Base-by-base conservation (phyloP, 2,888 invertebrate species). In the Campaea margaritaria region DNA sequence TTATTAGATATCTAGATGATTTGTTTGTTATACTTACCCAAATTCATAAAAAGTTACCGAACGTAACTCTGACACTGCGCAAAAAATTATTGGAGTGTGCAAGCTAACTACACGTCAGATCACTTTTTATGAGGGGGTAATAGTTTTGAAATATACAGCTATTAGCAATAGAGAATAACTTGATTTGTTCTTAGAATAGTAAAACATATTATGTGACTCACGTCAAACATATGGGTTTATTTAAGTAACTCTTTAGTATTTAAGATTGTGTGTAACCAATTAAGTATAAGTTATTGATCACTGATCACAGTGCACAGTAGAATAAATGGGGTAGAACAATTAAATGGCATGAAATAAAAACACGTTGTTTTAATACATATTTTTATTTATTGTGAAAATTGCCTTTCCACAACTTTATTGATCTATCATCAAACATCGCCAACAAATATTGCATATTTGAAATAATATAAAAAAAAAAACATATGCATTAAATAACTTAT, bases 371-470 rank as follows among this genome's bases (percentile, higher is more conserved):
- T 62, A 81, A 82, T 83, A 81, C 76, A 82, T 82, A 83, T 83
- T 85, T 88, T 89, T 89, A 86, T 85, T 88, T 78, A 85, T 81
- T 79, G 87, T 85, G 86, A 85, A 87, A 66, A 83, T 80, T 74
- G 70, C 73, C 80, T 74, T 81, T 81, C 66, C 86, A 86, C 83
- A 82, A 82, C 36, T 47, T 51, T 27, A 61, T 78, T 75, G 69
- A 72, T 77, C 78, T 78, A 83, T 82, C 79, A 82, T 81, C 75
- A 76, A 77, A 78, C 75, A 76, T 76, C 70, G 71, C 76, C 77
- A 83, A 76, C 75, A 65, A 63, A 51, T 65, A 64, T 73, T 68
- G 57, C 54, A 28, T 44, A 62, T 76, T 48, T 46, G 52, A 55
- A 62, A 41, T 55, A 46, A 49, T 55, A 58, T 46, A 52, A 31